Base-by-base conservation (phyloP, 2,113 vertebrate genomes). In the Pseudopodoces humilis region DNA sequence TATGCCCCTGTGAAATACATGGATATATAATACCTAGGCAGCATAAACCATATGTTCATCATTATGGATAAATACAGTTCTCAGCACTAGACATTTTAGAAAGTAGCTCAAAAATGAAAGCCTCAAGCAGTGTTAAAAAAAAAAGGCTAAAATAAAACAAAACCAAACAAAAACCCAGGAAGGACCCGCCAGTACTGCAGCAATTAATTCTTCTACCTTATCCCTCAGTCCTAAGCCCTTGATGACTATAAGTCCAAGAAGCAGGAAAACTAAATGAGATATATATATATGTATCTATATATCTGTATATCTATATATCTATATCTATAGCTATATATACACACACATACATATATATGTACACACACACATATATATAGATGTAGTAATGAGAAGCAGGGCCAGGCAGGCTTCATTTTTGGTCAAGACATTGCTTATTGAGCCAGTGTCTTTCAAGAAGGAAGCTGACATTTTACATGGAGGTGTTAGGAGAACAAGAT, bases 381-480 rank as follows among this genome's bases (percentile, higher is more conserved):
- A 39, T 39, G 9, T 12, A 35, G 15, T 15, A 77, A 78, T 14
- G 10, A 75, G 16, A 8, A 94, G 25, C n/a, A 78, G 46, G 46
- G 86, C 82, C 90, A 96, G 83, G 43, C 35, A 91, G 86, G 63
- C 31, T 95, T 93, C 87, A 90, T 83, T 92, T 97, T 93, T 96
- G 76, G 8, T 39, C 21, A 47, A 63, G 43, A 59, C 2, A 0
- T 56, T 77, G 18, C 11, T 55, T 70, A 59, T 27, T 39, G 50
- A 81, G n/a, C 8, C 4, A 3, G 5, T 9, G 17, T 72, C 15
- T 67, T 83, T 59, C 64, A 35, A 63, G 46, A 83, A 92, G 39
- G 37, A 83, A 77, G 20, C 18, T 78, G 46, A 30, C 3, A 47
- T 7, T 7, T 78, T 77, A 52, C 7, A 2, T 8, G 30, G 56